Evolutionary conservation across 2,888 invertebrate genomes (phyloP), one percentile per base, ranked within the genome.

Genomic region (Caenorhabditis virilis): DNA sequence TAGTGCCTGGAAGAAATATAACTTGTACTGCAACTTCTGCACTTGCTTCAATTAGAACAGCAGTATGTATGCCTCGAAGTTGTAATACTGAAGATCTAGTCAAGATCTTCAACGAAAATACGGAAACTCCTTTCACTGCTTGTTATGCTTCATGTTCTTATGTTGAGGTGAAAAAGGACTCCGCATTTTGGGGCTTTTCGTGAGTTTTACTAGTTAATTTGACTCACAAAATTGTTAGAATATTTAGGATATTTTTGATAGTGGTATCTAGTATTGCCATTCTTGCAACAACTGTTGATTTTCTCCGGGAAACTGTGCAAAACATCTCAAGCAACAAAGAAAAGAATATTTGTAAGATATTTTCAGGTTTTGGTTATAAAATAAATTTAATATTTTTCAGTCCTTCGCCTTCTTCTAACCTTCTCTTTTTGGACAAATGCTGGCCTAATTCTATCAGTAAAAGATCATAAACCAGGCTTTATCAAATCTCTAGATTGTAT

Each of bases 401-500:
- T 9, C 39, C 2, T 61, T 35, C 38, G 54, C 50, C 49, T 22
- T 18, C 35, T 5, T 41, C 46, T 0, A 45, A 35, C 26, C 41
- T n/a, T n/a, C n/a, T n/a, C n/a, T n/a, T n/a, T n/a, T n/a, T n/a
- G n/a, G n/a, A n/a, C n/a, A n/a, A n/a, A n/a, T n/a, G n/a, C n/a
- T n/a, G n/a, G n/a, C n/a, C n/a, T n/a, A n/a, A n/a, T n/a, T n/a
- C n/a, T n/a, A n/a, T n/a, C n/a, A n/a, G n/a, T n/a, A n/a, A n/a
- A n/a, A n/a, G n/a, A n/a, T n/a, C n/a, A n/a, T n/a, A n/a, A n/a
- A n/a, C n/a, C n/a, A n/a, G n/a, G n/a, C n/a, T n/a, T n/a, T n/a
- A 74, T 76, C 35, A 51, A 59, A 27, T 70, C 60, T 1, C 38
- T 77, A 1, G 65, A 76, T 38, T 76, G 76, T 50, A 72, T 77